Conservation (phyloP, 2,888 invertebrate species). For the Antitype chi region DNA sequence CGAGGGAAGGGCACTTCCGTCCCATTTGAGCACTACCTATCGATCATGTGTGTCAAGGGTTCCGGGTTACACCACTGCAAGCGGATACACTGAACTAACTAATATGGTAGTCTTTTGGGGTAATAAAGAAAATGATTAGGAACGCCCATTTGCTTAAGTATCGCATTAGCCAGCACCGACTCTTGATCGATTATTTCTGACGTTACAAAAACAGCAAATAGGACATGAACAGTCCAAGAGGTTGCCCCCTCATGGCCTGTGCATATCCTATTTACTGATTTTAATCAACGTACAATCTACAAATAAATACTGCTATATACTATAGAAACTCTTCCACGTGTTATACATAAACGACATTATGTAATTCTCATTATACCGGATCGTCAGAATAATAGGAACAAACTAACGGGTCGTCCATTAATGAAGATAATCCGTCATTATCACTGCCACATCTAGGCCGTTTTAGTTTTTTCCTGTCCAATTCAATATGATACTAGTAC, state of each 20-base stretch:
- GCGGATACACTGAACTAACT: slow-evolving; percentile 7
- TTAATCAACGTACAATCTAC: too few species aligned
- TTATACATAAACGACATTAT: neutral
- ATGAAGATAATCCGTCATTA: slow-evolving; percentile 25
- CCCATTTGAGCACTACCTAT: slow-evolving; percentile 37
- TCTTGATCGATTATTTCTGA: neutral
- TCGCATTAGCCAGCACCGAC: neutral
- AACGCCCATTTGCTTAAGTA: neutral
- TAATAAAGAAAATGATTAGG: neutral
- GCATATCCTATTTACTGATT: too few species aligned
- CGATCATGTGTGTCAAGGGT: slow-evolving; percentile 57
- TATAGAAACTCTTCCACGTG: neutral
- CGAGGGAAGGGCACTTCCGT: slow-evolving; percentile 51
- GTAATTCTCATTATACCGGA: slow-evolving; percentile 8
- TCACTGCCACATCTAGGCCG: neutral
- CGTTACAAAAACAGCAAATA: neutral
- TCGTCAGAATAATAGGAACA: neutral
- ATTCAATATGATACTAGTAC: slow-evolving; percentile 8
- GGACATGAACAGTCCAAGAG: neutral
- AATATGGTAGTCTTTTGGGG: neutral
- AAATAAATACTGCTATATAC: neutral
- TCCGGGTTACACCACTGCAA: slow-evolving; percentile 34
- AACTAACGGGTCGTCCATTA: neutral
- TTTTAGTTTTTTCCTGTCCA: neutral
- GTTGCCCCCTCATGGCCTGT: too few species aligned